Percentiles rank a stretch among this genome's conserved stretches.
Conservation (phyloP, 2,113 vertebrate species). For the Litocranius walleri region DNA sequence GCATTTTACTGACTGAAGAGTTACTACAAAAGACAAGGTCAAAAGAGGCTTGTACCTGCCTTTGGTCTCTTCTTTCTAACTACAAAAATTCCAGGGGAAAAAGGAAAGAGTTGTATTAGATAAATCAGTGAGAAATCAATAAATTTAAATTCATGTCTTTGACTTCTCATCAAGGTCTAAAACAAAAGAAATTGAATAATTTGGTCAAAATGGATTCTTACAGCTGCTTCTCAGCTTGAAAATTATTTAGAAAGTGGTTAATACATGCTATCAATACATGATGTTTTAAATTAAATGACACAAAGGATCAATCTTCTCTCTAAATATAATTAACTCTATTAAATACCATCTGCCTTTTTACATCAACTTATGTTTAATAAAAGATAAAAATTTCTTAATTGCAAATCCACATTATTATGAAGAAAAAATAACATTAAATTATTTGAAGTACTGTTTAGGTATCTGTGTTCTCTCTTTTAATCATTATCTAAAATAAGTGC, state of each 20-base stretch:
- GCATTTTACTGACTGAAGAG: not conserved
- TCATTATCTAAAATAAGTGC: not conserved
- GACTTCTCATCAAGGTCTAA: not conserved
- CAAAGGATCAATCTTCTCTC: constrained; percentile 27
- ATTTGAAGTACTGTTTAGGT: not conserved
- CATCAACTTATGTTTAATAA: not conserved
- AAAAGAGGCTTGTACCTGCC: not conserved
- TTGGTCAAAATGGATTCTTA: constrained; percentile 39
- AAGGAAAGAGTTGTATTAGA: not conserved
- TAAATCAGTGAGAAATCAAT: constrained; percentile 6
- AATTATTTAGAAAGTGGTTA: constrained; percentile 31
- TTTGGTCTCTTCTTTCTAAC: not conserved
- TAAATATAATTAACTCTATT: constrained; percentile 14
- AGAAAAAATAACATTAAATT: not conserved
- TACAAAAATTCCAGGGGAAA: not conserved
- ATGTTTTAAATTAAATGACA: not conserved
- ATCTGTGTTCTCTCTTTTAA: not conserved
- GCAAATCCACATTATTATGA: not conserved
- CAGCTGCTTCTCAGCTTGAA: not conserved
- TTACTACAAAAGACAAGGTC: not conserved
- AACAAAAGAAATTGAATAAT: constrained; percentile 30
- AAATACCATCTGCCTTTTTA: constrained; percentile 15
- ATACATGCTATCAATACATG: constrained; percentile 7
- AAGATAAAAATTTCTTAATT: constrained; percentile 18
- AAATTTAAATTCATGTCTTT: not conserved